A percentile compares a stretch with the other conserved stretches of the same genome.
These are phyloP conservation scores for Pithys albifrons DNA, from an alignment of 2,113 vertebrate genomes.

Conservation along the genomic window DNA sequence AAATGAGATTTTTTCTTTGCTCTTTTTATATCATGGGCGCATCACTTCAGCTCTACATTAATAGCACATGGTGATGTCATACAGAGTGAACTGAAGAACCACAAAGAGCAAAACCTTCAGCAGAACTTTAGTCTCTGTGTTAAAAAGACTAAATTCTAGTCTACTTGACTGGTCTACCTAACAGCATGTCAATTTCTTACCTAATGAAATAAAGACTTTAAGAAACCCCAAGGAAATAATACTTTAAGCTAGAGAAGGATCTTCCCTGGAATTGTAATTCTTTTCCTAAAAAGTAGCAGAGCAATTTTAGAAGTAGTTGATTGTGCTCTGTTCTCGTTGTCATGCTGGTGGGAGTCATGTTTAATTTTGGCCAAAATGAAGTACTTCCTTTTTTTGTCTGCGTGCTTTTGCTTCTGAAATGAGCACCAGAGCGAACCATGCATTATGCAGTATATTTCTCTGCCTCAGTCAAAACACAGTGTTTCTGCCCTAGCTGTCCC, in stretches of 20 bases:
- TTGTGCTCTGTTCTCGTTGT: neutral
- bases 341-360: neutral
- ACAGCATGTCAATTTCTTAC: neutral
- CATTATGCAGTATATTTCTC: neutral
- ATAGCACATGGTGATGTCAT: neutral
- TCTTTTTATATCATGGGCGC: neutral
- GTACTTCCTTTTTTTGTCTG: neutral
- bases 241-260: neutral
- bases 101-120: neutral
- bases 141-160: neutral
- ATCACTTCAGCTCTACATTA: neutral
- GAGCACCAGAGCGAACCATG: neutral
- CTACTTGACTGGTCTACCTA: neutral
- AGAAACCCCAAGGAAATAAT: neutral
- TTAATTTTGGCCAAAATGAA: neutral
- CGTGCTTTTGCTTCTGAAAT: neutral
- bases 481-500: neutral
- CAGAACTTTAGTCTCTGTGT: neutral
- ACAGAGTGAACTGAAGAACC: neutral
- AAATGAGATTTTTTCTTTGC: neutral
- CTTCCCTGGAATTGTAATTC: neutral
- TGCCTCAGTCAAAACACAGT: fast-evolving
- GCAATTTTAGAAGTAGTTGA: neutral
- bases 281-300: neutral
- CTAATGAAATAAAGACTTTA: neutral